Evolutionary conservation across 2,113 vertebrate genomes (phyloP), one percentile per base, ranked within the genome.

Genomic region (Silurus glanis): DNA sequence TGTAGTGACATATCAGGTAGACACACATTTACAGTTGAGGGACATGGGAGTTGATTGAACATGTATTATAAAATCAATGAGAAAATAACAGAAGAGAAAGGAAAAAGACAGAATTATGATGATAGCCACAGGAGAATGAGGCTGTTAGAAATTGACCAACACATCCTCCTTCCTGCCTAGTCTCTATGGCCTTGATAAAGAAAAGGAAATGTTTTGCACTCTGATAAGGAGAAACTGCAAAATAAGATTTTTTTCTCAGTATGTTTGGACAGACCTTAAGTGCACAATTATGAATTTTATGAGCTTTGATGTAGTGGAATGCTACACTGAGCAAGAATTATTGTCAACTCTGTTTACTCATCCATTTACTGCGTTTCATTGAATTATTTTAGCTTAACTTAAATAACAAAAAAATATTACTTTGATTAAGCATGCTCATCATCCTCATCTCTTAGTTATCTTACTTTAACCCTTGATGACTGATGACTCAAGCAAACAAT

Each of bases 251-350:
- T 87, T 91, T 49, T 49, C 91, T 88, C 90, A 76, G 91, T 91
- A 80, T 91, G 88, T 89, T 89, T 91, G 86, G 91, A 92, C 94
- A 93, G 93, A 95, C 93, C 94, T 95, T 87, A 71, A 92, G 91
- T 91, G 85, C 89, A 91, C 93, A 95, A 94, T 94, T 94, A 95
- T 91, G 90, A 91, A 88, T 86, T 90, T 21, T 51, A 76, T 55
- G 21, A 75, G 87, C 93, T 94, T 94, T 93, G 93, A 94, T 93
- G 92, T 93, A 93, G 88, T 92, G 93, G 91, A 94, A 94, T 93
- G 92, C 89, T 91, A 89, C 89, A 90, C 90, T 62, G 85, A 87
- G 89, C 91, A 93, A 92, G 93, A 92, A 92, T 90, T 90, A 90
- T 87, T 56, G 91, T 84, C 87, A 91, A 89, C 90, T 90, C 91